Conservation (phyloP, 2,113 vertebrate genomes). For the Ageneiosus marmoratus region DNA sequence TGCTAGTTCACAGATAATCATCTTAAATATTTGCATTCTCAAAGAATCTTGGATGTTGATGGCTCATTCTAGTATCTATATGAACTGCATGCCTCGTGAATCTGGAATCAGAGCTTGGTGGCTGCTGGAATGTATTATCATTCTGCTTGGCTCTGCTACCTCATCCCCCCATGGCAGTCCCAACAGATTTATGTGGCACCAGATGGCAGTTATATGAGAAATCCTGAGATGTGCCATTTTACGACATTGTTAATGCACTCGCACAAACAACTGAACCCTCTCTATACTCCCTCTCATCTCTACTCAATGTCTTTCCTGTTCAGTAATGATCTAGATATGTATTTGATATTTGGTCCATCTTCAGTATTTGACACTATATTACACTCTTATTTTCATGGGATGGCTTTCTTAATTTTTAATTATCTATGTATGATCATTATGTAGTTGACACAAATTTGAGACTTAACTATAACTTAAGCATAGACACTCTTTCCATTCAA, state of each 20-base stretch:
- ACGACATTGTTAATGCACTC: slow-evolving; percentile 96
- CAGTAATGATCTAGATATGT: slow-evolving; percentile 7
- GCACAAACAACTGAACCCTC: slow-evolving; percentile 85
- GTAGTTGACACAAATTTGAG: background rate
- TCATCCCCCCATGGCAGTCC: slow-evolving; percentile 71
- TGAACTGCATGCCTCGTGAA: slow-evolving; percentile 3
- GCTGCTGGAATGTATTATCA: slow-evolving; percentile 61
- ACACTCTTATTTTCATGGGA: slow-evolving; percentile 67
- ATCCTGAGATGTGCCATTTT: slow-evolving; percentile 95
- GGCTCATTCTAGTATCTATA: slow-evolving; percentile 12
- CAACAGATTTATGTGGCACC: slow-evolving; percentile 93
- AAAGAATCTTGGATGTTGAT: background rate
- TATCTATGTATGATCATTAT: background rate
- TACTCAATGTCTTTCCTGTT: slow-evolving; percentile 33
- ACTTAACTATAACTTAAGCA: background rate
- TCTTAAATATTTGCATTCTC: background rate
- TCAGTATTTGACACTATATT: slow-evolving; percentile 84
- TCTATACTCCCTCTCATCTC: slow-evolving; percentile 60
- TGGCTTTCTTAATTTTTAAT: background rate
- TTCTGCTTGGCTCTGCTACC: slow-evolving; percentile 71
- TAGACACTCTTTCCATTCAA: slow-evolving; percentile 27
- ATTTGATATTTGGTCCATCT: slow-evolving; percentile 37
- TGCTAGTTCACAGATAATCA: background rate
- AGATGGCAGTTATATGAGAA: slow-evolving; percentile 94
- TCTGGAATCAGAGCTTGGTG: slow-evolving; percentile 50